Base-by-base conservation (phyloP, 2,797 vertebrate species). In the Austrolebias charrua region DNA sequence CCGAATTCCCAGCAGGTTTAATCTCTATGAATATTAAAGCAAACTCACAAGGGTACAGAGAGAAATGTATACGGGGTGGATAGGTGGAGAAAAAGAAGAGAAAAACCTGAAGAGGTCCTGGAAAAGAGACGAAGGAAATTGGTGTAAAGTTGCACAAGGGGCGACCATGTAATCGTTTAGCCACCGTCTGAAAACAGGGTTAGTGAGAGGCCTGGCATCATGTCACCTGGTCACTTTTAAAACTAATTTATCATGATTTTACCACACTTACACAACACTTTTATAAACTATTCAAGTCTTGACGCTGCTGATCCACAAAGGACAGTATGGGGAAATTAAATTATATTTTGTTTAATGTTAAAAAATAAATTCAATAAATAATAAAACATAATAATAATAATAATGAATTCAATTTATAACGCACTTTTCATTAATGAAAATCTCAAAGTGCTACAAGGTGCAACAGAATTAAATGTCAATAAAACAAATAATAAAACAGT, bases 1-100 rank as follows among this genome's bases (percentile, higher is more conserved):
- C 73, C 65, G 75, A 84, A 84, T 86, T 86, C 85, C 84, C 84
- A 74, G 47, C 58, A 77, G 86, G 81, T 87, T 89, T 71, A 80
- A 73, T 83, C 77, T 75, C 81, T 69, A 78, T 90, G 83, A 88
- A 91, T 90, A 89, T 90, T 88, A 87, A 89, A 88, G 82, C 60
- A 82, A 88, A 88, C 71, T 79, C 68, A 55, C 70, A 87, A 88
- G 83, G 85, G 88, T 87, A 81, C 69, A 67, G 74, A 38, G 14
- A 35, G 48, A 80, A 54, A 71, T 0, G 63, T 49, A 62, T 73
- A 67, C 28, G 6, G 60, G 60, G 52, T 70, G 78, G 71, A 64
- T 60, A 33, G 73, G 71, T 62, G 70, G 72, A 64, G 72, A 63
- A 71, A 57, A 31, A 55, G 52, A 63, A 66, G 46, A 71, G n/a